phyloP scores from a whole-genome alignment of 2,113 vertebrate genomes.

The Bolborhynchus lineola region DNA sequence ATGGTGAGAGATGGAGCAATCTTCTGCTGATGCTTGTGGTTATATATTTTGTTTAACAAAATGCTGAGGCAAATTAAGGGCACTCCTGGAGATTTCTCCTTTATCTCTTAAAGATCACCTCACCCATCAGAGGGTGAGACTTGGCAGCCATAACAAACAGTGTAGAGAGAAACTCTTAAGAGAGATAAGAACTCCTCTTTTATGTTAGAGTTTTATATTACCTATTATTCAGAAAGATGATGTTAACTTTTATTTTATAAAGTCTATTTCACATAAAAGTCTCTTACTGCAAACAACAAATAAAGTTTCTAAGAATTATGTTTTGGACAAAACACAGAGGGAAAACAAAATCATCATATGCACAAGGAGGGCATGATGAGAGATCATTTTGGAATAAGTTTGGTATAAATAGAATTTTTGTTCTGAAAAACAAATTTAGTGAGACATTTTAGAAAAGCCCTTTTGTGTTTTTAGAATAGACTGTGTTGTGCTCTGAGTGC shows the following conservation, averaged over 20 bases:
- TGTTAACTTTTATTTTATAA: not conserved
- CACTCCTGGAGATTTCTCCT: conserved; percentile 59
- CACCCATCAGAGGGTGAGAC: not conserved
- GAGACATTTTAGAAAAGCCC: not conserved
- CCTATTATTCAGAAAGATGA: not conserved
- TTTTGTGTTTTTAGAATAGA: not conserved
- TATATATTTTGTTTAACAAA: conserved; percentile 34
- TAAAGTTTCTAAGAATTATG: not conserved
- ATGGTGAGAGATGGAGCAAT: conserved; percentile 29
- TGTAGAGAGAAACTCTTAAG: not conserved
- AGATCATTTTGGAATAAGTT: not conserved
- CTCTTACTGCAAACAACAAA: not conserved
- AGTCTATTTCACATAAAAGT: not conserved
- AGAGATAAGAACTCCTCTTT: not conserved
- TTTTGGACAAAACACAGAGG: not conserved
- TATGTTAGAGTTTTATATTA: not conserved
- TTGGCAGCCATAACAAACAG: not conserved
- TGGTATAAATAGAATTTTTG: not conserved
- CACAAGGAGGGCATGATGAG: not conserved
- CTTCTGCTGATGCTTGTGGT: not conserved
- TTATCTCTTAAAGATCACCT: conserved; percentile 7
- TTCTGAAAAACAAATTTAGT: not conserved
- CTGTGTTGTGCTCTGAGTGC: not conserved
- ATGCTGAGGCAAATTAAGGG: conserved; percentile 8
- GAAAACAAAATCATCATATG: not conserved